Percentiles rank a stretch among this genome's conserved stretches.
phyloP scores from a whole-genome alignment of 1,140 invertebrate genomes.

The Cydia pomonella region DNA sequence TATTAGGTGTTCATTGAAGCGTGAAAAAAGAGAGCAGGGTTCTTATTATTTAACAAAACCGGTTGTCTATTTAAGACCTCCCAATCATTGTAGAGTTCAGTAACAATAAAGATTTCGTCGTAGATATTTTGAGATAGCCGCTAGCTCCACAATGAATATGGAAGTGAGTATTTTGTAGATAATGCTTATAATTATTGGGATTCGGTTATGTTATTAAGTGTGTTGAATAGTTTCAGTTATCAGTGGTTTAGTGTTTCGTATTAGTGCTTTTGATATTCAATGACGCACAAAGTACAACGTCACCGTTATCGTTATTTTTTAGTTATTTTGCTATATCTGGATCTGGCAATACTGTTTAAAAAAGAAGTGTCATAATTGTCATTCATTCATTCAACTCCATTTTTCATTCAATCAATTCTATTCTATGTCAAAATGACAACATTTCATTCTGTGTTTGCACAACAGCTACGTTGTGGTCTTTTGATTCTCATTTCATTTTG shows the following conservation, averaged over 20 bases:
- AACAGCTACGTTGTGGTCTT: not conserved
- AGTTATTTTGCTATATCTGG: not conserved
- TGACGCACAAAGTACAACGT: not conserved
- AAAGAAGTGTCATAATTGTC: not conserved
- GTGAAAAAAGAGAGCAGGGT: slow-evolving; percentile 60
- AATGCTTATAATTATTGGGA: not conserved
- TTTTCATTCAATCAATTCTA: not conserved
- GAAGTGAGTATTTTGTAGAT: slow-evolving; percentile 13
- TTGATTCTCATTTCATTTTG: not conserved
- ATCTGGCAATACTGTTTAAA: not conserved
- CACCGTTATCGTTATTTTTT: slow-evolving; percentile 9
- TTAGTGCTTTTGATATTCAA: not conserved
- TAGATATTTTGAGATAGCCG: slow-evolving; percentile 17
- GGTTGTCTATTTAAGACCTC: slow-evolving; percentile 54
- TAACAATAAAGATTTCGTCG: slow-evolving; percentile 38
- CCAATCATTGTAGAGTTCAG: slow-evolving; percentile 41
- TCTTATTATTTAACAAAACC: slow-evolving; percentile 46
- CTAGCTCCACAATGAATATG: not conserved
- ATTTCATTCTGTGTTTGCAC: slow-evolving; percentile 4
- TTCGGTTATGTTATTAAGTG: not conserved
- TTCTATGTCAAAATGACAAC: not conserved
- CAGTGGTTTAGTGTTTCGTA: not conserved
- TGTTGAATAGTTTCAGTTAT: not conserved
- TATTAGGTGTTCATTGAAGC: slow-evolving; percentile 54
- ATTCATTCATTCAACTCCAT: not conserved